Evolutionary conservation across 2,888 invertebrate species (phyloP).

Genomic region (Brachynemurus nebulosus): DNA sequence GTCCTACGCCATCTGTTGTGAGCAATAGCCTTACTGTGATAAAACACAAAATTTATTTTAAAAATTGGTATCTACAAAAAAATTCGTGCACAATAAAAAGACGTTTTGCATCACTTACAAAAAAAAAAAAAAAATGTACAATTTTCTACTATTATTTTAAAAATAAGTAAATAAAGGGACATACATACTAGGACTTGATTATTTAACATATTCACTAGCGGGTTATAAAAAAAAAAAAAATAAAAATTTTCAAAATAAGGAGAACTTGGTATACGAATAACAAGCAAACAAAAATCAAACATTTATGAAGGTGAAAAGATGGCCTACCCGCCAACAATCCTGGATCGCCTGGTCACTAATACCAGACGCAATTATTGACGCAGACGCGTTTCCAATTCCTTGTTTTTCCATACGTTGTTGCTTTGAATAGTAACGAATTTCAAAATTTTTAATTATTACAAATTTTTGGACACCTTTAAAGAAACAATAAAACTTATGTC

Average conservation of each 20-base stretch:
- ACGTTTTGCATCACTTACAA: too few relatives aligned
- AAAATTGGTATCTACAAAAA: too few relatives aligned
- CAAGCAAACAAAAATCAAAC: constrained; percentile 13
- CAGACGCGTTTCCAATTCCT: constrained; percentile 35
- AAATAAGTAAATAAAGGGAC: too few relatives aligned
- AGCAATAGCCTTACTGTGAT: too few relatives aligned
- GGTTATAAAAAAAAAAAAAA: constrained; percentile 14
- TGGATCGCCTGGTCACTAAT: constrained; percentile 43
- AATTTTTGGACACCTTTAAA: neutral
- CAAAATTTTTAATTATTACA: neutral
- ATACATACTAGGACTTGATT: too few relatives aligned
- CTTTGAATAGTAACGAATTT: constrained; percentile 18
- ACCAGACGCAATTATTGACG: constrained; percentile 37
- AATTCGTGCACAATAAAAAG: too few relatives aligned
- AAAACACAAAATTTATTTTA: too few relatives aligned
- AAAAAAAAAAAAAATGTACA: too few relatives aligned
- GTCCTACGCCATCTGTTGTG: too few relatives aligned
- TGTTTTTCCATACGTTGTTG: constrained; percentile 40
- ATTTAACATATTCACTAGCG: too few relatives aligned
- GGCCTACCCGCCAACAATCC: constrained; percentile 19
- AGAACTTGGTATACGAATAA: constrained; percentile 14
- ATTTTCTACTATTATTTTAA: too few relatives aligned
- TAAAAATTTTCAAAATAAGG: constrained; percentile 17
- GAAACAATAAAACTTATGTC: constrained; percentile 6
- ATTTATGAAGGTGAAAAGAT: too few relatives aligned